Conservation (phyloP, 2,113 vertebrate genomes). For the Sphaerodactylus townsendi region DNA sequence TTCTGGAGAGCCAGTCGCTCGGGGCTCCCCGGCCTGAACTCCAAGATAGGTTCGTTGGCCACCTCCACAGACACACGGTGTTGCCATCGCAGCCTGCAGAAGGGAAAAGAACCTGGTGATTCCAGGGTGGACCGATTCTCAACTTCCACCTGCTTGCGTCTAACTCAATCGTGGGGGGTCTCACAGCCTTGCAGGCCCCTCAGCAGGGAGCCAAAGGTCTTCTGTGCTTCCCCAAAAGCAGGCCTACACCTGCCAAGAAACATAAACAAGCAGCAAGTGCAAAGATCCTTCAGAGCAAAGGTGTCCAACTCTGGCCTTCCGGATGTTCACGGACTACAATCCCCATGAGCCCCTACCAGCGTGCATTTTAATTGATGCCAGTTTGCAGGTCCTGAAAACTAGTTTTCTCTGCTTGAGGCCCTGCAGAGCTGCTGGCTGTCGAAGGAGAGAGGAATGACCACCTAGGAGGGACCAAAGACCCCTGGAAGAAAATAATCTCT, state of each 20-base stretch:
- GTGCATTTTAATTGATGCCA: too few species aligned
- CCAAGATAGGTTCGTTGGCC: slow-evolving; percentile 88
- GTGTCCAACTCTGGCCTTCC: too few species aligned
- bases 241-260: neutral
- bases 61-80: slow-evolving; percentile 75
- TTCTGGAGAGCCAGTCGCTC: slow-evolving; percentile 83
- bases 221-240: neutral
- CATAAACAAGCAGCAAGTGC: neutral
- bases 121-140: neutral
- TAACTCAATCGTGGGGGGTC: neutral
- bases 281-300: too few species aligned
- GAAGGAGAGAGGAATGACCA: too few species aligned
- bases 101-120: neutral
- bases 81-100: slow-evolving; percentile 76
- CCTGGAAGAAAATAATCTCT: too few species aligned
- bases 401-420: too few species aligned
- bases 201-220: neutral
- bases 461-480: too few species aligned
- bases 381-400: too few species aligned
- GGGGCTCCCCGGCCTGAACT: slow-evolving; percentile 80
- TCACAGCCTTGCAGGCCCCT: too few species aligned
- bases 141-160: neutral
- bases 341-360: too few species aligned
- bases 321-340: too few species aligned
- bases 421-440: too few species aligned